phyloP scores from a whole-genome alignment of 2,113 vertebrate species.

The Channa argus region DNA sequence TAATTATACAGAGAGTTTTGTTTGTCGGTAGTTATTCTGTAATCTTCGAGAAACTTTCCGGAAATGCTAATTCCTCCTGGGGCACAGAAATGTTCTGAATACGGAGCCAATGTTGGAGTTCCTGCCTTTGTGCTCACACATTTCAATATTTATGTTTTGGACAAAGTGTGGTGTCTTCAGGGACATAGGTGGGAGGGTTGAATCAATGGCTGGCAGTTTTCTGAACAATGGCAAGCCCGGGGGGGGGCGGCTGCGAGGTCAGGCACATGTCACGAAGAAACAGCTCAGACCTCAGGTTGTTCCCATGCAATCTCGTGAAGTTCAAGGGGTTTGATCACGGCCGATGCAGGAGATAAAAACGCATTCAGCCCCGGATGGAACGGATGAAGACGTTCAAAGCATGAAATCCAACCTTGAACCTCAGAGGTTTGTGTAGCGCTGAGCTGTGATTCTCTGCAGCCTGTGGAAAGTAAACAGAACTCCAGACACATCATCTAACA shows the following conservation, averaged over 20 bases:
- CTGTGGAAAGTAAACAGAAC: not conserved
- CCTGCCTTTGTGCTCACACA: slow-evolving; percentile 29
- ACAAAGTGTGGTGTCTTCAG: slow-evolving; percentile 30
- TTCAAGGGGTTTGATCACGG: slow-evolving; percentile 1
- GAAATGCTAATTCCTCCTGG: slow-evolving; percentile 22
- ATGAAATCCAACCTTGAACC: slow-evolving; percentile 1
- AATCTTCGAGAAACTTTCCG: slow-evolving; percentile 43
- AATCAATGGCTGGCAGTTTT: slow-evolving; percentile 18
- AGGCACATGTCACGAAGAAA: not conserved
- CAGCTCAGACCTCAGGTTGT: not conserved
- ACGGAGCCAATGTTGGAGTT: slow-evolving; percentile 15
- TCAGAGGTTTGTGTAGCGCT: not conserved
- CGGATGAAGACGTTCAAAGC: not conserved
- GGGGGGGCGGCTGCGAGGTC: slow-evolving; percentile 31
- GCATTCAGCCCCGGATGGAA: not conserved
- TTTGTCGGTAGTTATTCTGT: slow-evolving; percentile 27
- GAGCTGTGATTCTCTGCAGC: not conserved
- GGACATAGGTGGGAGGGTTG: slow-evolving; percentile 23
- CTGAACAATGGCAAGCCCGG: slow-evolving; percentile 13
- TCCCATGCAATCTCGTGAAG: not conserved
- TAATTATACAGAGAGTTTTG: slow-evolving; percentile 47
- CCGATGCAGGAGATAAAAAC: not conserved
- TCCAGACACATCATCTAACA: slow-evolving; percentile 5
- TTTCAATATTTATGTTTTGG: slow-evolving; percentile 50
- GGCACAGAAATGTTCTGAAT: slow-evolving; percentile 10